Conservation (phyloP, 2,797 vertebrate genomes). For the Salarias fasciatus region DNA sequence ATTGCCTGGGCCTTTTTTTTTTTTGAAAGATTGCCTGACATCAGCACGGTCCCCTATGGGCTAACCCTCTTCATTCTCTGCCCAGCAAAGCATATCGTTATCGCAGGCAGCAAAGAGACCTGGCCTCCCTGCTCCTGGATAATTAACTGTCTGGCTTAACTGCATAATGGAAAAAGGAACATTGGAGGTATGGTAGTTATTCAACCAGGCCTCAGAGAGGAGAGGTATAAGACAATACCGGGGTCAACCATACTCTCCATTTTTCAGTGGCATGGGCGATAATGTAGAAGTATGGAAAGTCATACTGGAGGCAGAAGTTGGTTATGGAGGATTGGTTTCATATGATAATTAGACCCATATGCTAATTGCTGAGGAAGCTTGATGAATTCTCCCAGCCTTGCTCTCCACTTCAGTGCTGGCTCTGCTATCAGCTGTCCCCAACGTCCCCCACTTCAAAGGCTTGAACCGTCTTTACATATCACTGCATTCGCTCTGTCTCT, state of each 20-base stretch:
- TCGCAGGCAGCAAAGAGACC: slow-evolving; percentile 80
- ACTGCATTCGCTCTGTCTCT: slow-evolving; percentile 36
- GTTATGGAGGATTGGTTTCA: slow-evolving; percentile 73
- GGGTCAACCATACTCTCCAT: slow-evolving; percentile 67
- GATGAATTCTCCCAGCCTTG: slow-evolving; percentile 67
- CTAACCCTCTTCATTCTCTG: slow-evolving; percentile 83
- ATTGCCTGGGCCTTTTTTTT: slow-evolving; percentile 80
- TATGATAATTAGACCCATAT: slow-evolving; percentile 80
- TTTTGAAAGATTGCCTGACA: slow-evolving; percentile 83
- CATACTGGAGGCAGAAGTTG: slow-evolving; percentile 58
- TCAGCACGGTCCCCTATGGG: slow-evolving; percentile 77
- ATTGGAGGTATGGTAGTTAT: slow-evolving; percentile 77
- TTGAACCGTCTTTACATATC: slow-evolving; percentile 59
- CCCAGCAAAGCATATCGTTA: slow-evolving; percentile 85
- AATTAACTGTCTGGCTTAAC: slow-evolving; percentile 87
- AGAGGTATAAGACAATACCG: slow-evolving; percentile 69
- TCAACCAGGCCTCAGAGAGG: slow-evolving; percentile 70
- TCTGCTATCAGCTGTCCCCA: slow-evolving; percentile 65
- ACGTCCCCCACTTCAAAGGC: slow-evolving; percentile 73
- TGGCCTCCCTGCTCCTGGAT: slow-evolving; percentile 80
- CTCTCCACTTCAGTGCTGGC: slow-evolving; percentile 45
- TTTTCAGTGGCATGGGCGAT: slow-evolving; percentile 61
- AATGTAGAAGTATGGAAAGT: slow-evolving; percentile 65
- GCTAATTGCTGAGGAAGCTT: slow-evolving; percentile 76
- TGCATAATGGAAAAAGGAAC: slow-evolving; percentile 80